Evolutionary conservation across 2,797 vertebrate genomes (phyloP), one percentile per base, ranked within the genome.

Genomic region (Anabacerthia variegaticeps): DNA sequence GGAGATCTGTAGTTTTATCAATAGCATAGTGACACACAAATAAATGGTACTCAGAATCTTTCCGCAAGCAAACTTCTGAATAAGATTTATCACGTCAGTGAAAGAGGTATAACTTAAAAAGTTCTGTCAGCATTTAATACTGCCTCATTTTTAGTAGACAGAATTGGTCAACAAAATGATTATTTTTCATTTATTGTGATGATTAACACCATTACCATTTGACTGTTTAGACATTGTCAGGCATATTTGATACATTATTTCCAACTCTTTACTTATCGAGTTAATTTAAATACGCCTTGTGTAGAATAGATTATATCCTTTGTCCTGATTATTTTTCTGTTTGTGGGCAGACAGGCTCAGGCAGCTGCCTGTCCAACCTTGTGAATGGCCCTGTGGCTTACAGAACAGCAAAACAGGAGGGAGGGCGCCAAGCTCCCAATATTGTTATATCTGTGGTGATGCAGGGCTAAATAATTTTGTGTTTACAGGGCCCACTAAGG

Each of bases 11-110:
- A 83, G 39, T 68, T 81, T 88, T 94, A 77, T 81, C 90, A 58
- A 68, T 95, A 93, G 86, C 91, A 76, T 67, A 88, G 66, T 93
- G 85, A 93, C 95, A 97, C 88, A 88, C 87, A 96, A 95, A 97
- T 96, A 94, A 97, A 95, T 88, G 85, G 54, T 72, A 77, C 62
- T 96, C 74, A 39, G 83, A 94, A 96, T 93, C 81, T 89, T 96
- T 95, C 94, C 37, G 10, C 72, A 63, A 92, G 89, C 84, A 96
- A 95, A 97, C 93, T 95, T 97, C 91, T 73, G 78, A 81, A 27
- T 78, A 91, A 96, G 91, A 96, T 96, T 95, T 96, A 95, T 95
- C 91, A 46, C 17, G 5, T 85, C 82, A 79, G 74, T 12, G 6
- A 48, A 92, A 88, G 92, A 96, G 86, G 72, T 94, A 66, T 74